Evolutionary conservation across 2,888 invertebrate genomes (phyloP).

Genomic region (Himalopsyche tibetana): DNA sequence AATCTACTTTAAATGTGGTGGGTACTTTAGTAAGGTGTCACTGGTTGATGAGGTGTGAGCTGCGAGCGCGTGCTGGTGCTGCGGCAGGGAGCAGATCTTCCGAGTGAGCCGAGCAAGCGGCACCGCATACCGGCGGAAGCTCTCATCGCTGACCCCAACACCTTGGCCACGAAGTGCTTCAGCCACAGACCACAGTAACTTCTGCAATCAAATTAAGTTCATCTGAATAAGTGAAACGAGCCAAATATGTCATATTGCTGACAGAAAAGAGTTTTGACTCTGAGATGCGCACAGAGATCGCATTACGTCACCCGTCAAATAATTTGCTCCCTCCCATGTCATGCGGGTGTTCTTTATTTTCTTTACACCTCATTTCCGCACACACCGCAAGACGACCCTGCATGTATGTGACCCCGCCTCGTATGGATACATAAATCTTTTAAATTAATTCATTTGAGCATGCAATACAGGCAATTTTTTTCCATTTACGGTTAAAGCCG

Average conservation of each 20-base stretch:
- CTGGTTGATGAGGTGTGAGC: constrained; percentile 79
- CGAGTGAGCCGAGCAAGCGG: constrained; percentile 82
- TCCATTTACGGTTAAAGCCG: no score
- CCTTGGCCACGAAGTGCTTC: constrained; percentile 85
- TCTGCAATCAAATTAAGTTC: constrained; percentile 73
- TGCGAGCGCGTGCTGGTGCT: constrained; percentile 72
- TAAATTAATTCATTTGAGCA: no score
- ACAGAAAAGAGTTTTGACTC: no score
- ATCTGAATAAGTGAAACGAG: constrained; percentile 9
- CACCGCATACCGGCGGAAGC: constrained; percentile 84
- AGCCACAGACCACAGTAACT: constrained; percentile 88
- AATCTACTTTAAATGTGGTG: background rate
- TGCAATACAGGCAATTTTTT: no score
- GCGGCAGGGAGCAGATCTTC: constrained; percentile 75
- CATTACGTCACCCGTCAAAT: no score
- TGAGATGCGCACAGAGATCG: no score
- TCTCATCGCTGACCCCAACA: constrained; percentile 81
- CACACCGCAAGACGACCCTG: no score
- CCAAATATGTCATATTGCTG: background rate
- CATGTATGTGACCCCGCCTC: no score
- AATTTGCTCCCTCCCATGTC: no score
- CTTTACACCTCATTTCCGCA: no score
- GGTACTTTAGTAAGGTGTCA: constrained; percentile 84
- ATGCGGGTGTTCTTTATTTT: no score
- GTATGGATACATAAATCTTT: no score